These are phyloP conservation scores for Morinoia aosen DNA, from an alignment of 2,888 invertebrate genomes.

Conservation along the genomic window DNA sequence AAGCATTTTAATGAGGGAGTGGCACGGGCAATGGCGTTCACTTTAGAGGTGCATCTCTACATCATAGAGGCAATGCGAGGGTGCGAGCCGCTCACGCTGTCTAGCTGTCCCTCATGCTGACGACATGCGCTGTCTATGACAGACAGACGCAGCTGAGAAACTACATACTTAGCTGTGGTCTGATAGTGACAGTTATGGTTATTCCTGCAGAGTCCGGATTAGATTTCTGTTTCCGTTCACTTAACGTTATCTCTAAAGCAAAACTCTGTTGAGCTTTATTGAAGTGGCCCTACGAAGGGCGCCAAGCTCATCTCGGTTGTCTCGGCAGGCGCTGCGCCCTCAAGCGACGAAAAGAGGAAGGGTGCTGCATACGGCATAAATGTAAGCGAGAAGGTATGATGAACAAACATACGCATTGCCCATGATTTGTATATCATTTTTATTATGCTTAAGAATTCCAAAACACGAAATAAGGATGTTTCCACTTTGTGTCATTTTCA, in stretches of 20 bases:
- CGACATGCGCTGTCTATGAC: neutral
- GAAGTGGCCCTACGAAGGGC: neutral
- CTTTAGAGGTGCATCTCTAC: slow-evolving; percentile 17
- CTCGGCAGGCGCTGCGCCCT: neutral
- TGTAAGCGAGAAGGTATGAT: neutral
- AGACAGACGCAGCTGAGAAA: neutral
- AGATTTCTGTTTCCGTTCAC: neutral
- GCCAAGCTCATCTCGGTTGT: neutral
- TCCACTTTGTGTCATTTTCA: neutral
- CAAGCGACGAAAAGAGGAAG: neutral
- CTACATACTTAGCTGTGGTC: neutral
- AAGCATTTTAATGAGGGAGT: neutral
- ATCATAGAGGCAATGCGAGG: neutral
- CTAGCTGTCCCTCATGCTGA: neutral
- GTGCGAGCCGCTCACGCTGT: too few species aligned
- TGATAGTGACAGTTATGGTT: neutral
- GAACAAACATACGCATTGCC: neutral
- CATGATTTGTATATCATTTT: neutral
- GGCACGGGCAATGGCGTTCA: neutral
- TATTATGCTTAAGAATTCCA: neutral
- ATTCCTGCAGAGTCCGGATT: neutral
- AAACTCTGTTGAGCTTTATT: neutral
- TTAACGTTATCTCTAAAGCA: neutral
- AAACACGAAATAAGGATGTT: neutral
- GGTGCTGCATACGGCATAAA: neutral